A percentile compares a stretch with the other conserved stretches of the same genome.
Conservation (phyloP, 1,140 invertebrate genomes). For the Akabosia matsudoensis region DNA sequence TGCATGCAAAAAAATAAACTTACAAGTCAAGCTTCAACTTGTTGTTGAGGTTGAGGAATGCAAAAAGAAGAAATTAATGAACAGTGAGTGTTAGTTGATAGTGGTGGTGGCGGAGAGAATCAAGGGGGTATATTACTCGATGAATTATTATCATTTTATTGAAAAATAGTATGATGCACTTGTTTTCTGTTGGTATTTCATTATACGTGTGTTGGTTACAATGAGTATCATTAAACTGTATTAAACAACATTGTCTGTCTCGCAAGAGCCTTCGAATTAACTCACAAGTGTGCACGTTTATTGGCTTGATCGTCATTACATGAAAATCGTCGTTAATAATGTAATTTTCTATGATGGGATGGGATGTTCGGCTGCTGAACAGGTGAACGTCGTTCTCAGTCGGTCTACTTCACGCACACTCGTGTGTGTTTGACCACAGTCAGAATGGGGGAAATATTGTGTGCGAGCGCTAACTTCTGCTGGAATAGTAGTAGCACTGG, state of each 20-base stretch:
- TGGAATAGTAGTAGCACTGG: too few relatives aligned
- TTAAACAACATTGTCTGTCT: too few relatives aligned
- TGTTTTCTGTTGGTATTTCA: neutral
- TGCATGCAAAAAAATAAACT: neutral
- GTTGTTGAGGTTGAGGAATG: neutral
- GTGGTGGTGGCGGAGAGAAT: neutral
- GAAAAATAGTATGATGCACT: neutral
- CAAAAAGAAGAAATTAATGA: neutral
- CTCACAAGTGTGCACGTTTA: neutral
- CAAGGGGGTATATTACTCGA: neutral
- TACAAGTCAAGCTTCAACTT: neutral
- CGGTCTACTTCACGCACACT: neutral
- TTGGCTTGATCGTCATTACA: neutral
- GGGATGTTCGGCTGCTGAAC: slow-evolving; percentile 4
- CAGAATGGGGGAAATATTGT: neutral
- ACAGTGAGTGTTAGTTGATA: neutral
- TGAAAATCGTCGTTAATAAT: neutral
- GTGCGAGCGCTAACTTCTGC: too few relatives aligned
- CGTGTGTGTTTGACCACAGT: slow-evolving; percentile 4
- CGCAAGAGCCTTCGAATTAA: too few relatives aligned
- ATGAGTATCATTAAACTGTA: neutral
- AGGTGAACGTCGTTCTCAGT: neutral
- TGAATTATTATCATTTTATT: neutral
- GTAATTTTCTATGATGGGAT: neutral
- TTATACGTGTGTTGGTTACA: neutral